Base-by-base conservation (phyloP, 2,113 vertebrate species). In the Pollimyrus isidori region DNA sequence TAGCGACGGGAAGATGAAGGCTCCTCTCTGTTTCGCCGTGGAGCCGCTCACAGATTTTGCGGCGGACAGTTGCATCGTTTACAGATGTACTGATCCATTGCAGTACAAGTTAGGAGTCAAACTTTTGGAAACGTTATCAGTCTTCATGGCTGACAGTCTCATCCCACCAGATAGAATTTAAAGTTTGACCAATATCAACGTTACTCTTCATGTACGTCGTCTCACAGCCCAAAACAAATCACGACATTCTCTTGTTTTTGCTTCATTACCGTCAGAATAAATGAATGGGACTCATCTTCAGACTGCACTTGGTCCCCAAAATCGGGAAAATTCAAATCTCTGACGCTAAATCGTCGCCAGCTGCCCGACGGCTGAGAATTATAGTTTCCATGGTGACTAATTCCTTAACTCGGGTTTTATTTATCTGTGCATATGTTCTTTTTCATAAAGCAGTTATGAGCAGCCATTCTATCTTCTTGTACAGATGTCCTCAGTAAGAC, bases 361-460 rank as follows among this genome's bases (percentile, higher is more conserved):
- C 35, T 80, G 35, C 73, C 73, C 17, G 30, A 35, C 2, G 73
- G 73, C 73, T 80, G 30, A 42, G 35, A 80, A 80, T 80, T 42
- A 80, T 80, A 42, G 73, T 80, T 80, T 80, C 73, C 35, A 80
- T 80, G 73, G 73, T 80, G 73, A 80, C 30, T 80, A 39, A 80
- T 80, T 42, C 35, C 30, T 80, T 80, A 42, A 42, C 73, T 39
- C 5, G 1, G 17, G 73, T 17, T 80, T 19, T 80, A 19, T 80
- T 80, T 42, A 42, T 80, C 73, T 80, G 35, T 19, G 7, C 73
- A 80, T 80, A 42, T 80, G 73, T 42, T 80, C 13, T 42, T 15
- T 19, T 42, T 80, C 35, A 42, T 42, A 7, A 80, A 39, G 35
- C 73, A 80, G 35, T 42, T 80, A 80, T 4, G 35, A 80, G 17